Evolutionary conservation across 1,140 invertebrate species (phyloP), one percentile per base, ranked within the genome.

Genomic region (Adelges cooleyi): DNA sequence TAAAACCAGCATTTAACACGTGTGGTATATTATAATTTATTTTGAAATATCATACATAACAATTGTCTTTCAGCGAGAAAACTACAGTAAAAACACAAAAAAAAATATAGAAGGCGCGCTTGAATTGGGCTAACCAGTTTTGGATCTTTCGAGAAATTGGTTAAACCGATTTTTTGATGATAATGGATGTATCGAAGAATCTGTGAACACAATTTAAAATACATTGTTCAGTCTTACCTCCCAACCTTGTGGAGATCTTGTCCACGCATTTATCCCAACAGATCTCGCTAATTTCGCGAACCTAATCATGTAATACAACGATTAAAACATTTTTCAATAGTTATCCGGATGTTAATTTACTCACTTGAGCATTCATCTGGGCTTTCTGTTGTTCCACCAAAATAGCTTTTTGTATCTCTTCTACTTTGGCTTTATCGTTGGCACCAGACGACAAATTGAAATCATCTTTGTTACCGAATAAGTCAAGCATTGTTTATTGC

Each of bases 231-330:
- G 90, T 92, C 72, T 83, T 83, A 22, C 83, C 82, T 72, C 95
- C 92, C 66, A 97, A 74, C 77, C 92, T 95, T 27, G 80, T 81
- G 67, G 83, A 81, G 20, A 90, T 89, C 73, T 91, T 92, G 23
- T 92, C 91, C 2, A 95, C 81, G 74, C 93, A 96, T 75, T 90
- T 91, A 15, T 96, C 92, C 92, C 92, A 97, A 75, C 93, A 97
- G 65, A 90, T 82, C 71, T 94, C 90, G 70, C 90, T 94, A 73
- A 96, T 86, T 73, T 89, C 86, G 71, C 92, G 88, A 69, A 92
- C 86, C 89, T 92, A 75, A 49, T 79, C 80, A 70, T 72, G 71
- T 68, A 70, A 68, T 66, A 65, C 48, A 52, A 68, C 18, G 22
- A 44, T 4, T 48, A 38, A n/a, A n/a, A n/a, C n/a, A n/a, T n/a